Percentiles rank a stretch among this genome's conserved stretches.
Conservation (phyloP, 2,797 vertebrate genomes). For the Meriones psammophilus region DNA sequence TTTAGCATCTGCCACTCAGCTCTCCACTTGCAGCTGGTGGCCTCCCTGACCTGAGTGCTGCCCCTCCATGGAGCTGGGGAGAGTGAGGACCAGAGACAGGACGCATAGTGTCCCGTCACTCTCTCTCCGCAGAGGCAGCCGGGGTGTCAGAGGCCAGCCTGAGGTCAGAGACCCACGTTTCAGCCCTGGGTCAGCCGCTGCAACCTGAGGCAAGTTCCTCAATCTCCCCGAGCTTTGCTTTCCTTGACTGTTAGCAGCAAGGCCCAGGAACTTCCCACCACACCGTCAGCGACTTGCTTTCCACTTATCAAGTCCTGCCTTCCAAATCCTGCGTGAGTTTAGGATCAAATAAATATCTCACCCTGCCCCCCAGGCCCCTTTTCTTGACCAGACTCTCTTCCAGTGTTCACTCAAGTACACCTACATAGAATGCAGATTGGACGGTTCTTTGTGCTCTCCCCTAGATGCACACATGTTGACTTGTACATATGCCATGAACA, state of each 20-base stretch:
- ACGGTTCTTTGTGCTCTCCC: not conserved
- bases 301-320: too few species aligned
- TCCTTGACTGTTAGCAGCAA: not conserved
- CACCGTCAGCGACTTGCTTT: rapidly evolving
- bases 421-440: not conserved
- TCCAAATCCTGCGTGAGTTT: not conserved
- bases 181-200: not conserved
- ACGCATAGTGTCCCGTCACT: not conserved
- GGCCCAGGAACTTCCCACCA: not conserved
- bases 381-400: not conserved
- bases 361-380: rapidly evolving
- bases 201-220: not conserved
- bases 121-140: not conserved
- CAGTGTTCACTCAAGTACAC: not conserved
- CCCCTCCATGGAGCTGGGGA: not conserved
- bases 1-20: rapidly evolving
- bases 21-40: not conserved
- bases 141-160: not conserved
- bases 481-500: not conserved
- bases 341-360: not conserved
- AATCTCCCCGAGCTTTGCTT: not conserved
- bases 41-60: not conserved
- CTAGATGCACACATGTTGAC: not conserved
- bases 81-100: not conserved
- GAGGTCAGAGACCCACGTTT: not conserved